Evolutionary conservation across 1,140 invertebrate species (phyloP), one percentile per base, ranked within the genome.

Genomic region (Spodoptera litura): DNA sequence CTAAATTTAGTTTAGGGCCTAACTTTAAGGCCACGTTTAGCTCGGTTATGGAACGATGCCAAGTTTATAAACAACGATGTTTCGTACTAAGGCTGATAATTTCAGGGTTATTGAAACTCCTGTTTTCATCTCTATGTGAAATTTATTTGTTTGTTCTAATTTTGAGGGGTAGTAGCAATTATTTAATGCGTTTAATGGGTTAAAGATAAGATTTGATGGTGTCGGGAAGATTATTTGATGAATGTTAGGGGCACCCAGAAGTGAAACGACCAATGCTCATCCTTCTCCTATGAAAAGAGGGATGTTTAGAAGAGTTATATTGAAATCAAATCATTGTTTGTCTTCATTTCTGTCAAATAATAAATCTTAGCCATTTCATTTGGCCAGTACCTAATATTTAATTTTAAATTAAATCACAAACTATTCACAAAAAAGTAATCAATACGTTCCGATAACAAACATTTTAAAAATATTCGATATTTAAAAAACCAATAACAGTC

Each of bases 41-140:
- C 25, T 61, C 20, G 13, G 44, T 35, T 75, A 35, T 75, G 72
- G 72, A 62, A 75, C 72, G 20, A 10, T 15, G 72, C 72, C 72
- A 75, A 75, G 31, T 75, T 35, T 27, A 75, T 61, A 62, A 62
- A 75, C 62, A 75, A 75, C 51, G 58, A 58, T 75, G 58, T 35
- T 75, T 75, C 62, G 62, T 62, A 13, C 15, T 25, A 20, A 12
- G 8, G 13, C 58, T 52, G 10, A 12, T 31, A 8, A 3, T 61
- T 75, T 75, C 35, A 13, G 27, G 51, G n/a, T 38, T 51, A 55
- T 38, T 55, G 35, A 59, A 70, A 52, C 49, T 13, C 59, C 71
- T 73, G 38, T 73, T 51, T 3, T 68, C 38, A 10, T 68, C 25
- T 71, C 51, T 38, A 0, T 38, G 20, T 51, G 12, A 27, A 51